Conservation (phyloP, 2,888 invertebrate species). For the Drymonia ruficornis region DNA sequence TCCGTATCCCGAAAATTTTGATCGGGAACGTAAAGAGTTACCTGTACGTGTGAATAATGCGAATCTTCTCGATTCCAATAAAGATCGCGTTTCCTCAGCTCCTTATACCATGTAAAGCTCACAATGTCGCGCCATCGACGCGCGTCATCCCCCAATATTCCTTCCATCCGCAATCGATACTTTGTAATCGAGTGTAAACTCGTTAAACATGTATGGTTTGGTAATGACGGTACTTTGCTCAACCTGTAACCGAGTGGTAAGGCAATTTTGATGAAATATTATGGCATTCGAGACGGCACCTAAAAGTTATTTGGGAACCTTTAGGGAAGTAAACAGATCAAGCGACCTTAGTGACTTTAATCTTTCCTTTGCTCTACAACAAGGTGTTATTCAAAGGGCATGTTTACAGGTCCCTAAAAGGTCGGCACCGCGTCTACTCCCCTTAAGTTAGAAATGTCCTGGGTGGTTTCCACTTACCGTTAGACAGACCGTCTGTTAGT, state of each 20-base stretch:
- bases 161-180: slow-evolving; percentile 35
- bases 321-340: too few relatives aligned
- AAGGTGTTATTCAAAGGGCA: too few relatives aligned
- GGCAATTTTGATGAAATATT: neutral
- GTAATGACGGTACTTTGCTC: slow-evolving; percentile 10
- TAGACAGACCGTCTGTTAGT: too few relatives aligned
- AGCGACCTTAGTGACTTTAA: too few relatives aligned
- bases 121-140: slow-evolving; percentile 34
- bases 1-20: slow-evolving; percentile 22
- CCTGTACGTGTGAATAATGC: slow-evolving; percentile 18
- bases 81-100: slow-evolving; percentile 41
- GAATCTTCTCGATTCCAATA: slow-evolving; percentile 42
- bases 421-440: too few relatives aligned
- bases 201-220: slow-evolving; percentile 25
- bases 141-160: slow-evolving; percentile 26
- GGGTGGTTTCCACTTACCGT: too few relatives aligned
- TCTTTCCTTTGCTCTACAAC: too few relatives aligned
- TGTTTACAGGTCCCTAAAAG: too few relatives aligned
- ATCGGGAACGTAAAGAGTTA: slow-evolving; percentile 16
- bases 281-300: too few relatives aligned
- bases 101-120: slow-evolving; percentile 10
- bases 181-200: slow-evolving; percentile 40
- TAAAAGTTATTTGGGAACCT: too few relatives aligned
- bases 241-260: slow-evolving; percentile 13
- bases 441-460: too few relatives aligned